Conservation (phyloP, 2,888 invertebrate species). For the Eudasyphora cyanicolor region DNA sequence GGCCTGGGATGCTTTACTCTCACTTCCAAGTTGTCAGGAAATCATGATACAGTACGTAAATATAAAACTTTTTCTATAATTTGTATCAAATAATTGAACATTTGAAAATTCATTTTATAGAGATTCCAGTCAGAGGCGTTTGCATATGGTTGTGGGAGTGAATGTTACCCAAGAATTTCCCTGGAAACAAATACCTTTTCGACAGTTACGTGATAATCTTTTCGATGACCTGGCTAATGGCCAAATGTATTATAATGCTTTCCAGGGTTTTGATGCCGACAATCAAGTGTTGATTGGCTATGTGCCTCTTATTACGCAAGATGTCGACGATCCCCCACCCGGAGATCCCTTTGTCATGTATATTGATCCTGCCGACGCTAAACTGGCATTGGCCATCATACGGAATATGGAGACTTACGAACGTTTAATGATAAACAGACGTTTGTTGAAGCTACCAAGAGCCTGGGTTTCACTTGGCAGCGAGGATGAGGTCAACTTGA, state of each 20-base stretch:
- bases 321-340: slow-evolving; percentile 81
- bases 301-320: slow-evolving; percentile 83
- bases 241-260: slow-evolving; percentile 77
- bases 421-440: slow-evolving; percentile 81
- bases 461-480: slow-evolving; percentile 85
- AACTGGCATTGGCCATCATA: slow-evolving; percentile 81
- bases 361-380: slow-evolving; percentile 80
- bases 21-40: slow-evolving; percentile 70
- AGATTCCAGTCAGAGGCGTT: slow-evolving; percentile 71
- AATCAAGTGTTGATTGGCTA: slow-evolving; percentile 84
- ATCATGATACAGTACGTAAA: slow-evolving; percentile 72
- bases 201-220: slow-evolving; percentile 83
- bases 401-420: slow-evolving; percentile 81
- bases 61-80: neutral
- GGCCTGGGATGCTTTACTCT: slow-evolving; percentile 73
- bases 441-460: slow-evolving; percentile 82
- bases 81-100: neutral
- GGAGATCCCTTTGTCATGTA: slow-evolving; percentile 87
- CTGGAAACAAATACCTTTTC: slow-evolving; percentile 85
- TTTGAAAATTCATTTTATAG: slow-evolving; percentile 57
- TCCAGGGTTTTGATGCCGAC: slow-evolving; percentile 78
- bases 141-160: slow-evolving; percentile 85
- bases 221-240: slow-evolving; percentile 80
- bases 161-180: slow-evolving; percentile 88
- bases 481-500: slow-evolving; percentile 83